Evolutionary conservation across 2,113 vertebrate genomes (phyloP).

Genomic region (Grammomys surdaster): DNA sequence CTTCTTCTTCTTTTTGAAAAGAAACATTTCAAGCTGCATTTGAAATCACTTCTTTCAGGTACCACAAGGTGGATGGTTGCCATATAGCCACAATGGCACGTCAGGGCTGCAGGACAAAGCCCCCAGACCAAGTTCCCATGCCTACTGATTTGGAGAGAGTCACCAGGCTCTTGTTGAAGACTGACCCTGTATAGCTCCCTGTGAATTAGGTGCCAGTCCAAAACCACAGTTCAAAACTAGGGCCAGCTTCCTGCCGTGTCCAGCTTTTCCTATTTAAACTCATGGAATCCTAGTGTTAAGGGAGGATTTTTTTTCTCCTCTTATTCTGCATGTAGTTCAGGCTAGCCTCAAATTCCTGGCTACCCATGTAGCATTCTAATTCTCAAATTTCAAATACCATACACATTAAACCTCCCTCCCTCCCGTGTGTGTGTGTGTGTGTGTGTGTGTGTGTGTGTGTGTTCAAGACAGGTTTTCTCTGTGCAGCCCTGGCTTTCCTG

Average conservation of each 20-base stretch:
- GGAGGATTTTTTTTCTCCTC: neutral
- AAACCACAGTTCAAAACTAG: neutral
- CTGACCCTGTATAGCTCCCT: neutral
- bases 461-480: neutral
- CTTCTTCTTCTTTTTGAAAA: neutral
- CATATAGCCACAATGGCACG: neutral
- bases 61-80: neutral
- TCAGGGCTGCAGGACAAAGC: neutral
- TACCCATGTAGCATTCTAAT: neutral
- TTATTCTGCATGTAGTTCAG: neutral
- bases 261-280: neutral
- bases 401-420: neutral
- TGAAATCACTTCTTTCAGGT: constrained; percentile 46
- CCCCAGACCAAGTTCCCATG: neutral
- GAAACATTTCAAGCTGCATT: constrained; percentile 37
- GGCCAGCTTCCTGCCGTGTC: neutral
- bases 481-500: neutral
- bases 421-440: neutral
- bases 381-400: neutral
- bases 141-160: neutral
- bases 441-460: neutral
- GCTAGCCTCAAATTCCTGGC: neutral
- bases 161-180: neutral
- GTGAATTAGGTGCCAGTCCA: neutral
- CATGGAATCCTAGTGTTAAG: neutral